Evolutionary conservation across 1,140 invertebrate species (phyloP), one percentile per base, ranked within the genome.

Genomic region (Neocloeon triangulifer): DNA sequence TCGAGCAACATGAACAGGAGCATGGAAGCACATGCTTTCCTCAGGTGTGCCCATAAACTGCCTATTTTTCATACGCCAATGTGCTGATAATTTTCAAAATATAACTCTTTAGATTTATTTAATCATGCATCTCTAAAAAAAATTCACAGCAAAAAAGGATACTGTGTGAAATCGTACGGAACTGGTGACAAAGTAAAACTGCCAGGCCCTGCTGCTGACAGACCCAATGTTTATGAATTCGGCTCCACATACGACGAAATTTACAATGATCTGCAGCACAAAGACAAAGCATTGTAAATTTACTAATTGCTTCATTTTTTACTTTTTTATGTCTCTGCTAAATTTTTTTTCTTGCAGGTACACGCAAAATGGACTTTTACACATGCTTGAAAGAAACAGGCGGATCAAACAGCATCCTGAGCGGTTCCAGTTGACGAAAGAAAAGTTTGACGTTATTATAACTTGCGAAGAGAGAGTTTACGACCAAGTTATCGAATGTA

Each of bases 1-100:
- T 96, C 89, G 4, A 94, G 88, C 46, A 99, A 99, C 54, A 96
- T 97, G 82, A 99, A 98, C 50, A 63, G 94, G 37, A 95, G 86
- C 45, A 99, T 98, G 94, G 94, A 98, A 62, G 91, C 92, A 9
- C 94, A 99, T 64, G 80, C 80, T 32, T 91, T 92, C 55, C 53
- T 98, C 14, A 75, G 78, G 67, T 71, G 35, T 19, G n/a, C n/a
- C n/a, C n/a, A n/a, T n/a, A n/a, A n/a, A n/a, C n/a, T n/a, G n/a
- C 8, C 8, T 32, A 33, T 10, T 16, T 17, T n/a, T 10, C 5
- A 9, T 20, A n/a, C n/a, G 33, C 4, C 14, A 10, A 12, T 3
- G 4, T 32, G 14, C 21, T 17, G 26, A n/a, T 36, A 9, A 15
- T 20, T 4, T 8, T 15, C 30, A 9, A n/a, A n/a, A n/a, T 32